Base-by-base conservation (phyloP, 2,888 invertebrate genomes). In the Drosophila anomalata region DNA sequence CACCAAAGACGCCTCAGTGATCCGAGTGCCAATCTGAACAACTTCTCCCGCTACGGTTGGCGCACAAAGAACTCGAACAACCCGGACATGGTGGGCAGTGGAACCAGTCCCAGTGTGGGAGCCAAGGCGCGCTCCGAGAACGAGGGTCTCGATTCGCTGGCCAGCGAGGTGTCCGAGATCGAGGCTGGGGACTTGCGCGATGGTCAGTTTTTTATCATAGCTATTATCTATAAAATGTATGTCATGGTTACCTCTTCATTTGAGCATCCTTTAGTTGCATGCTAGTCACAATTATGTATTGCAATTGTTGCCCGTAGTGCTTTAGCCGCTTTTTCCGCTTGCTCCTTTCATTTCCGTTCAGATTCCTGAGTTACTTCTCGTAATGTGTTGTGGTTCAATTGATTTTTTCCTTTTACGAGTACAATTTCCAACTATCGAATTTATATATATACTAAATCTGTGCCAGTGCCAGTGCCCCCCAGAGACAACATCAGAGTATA, bases 171-270 rank as follows among this genome's bases (percentile, higher is more conserved):
- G 56, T 96, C 95, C 42, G 98, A 98, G 93, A 97, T 98, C 76
- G 97, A 98, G 93, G 98, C 98, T 31, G 97, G 97, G 8, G 97
- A 98, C 92, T 94, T 98, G 75, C 93, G 97, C 91, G 97, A 97
- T 92, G 97, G 97, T 97, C 93, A 89, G 77, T 55, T 4, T 1
- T 4, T 6, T 39, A 12, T 8, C 14, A 20, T 31, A 20, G 8
- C 2, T 29, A 12, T 57, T 6, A 17, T 24, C 7, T 42, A 42
- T 42, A 42, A 39, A 7, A 51, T 24, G 59, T 36, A n/a, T 36
- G n/a, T 33, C 46, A 24, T 53, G 6, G 11, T 63, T 46, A 48
- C 51, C 53, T 42, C 42, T 42, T 68, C 29, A 69, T 60, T 70
- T 69, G 69, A 70, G 69, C 69, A 46, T 69, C 22, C 69, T 50